Evolutionary conservation across 2,888 invertebrate species (phyloP).

Genomic region (Drosophila infuscata): DNA sequence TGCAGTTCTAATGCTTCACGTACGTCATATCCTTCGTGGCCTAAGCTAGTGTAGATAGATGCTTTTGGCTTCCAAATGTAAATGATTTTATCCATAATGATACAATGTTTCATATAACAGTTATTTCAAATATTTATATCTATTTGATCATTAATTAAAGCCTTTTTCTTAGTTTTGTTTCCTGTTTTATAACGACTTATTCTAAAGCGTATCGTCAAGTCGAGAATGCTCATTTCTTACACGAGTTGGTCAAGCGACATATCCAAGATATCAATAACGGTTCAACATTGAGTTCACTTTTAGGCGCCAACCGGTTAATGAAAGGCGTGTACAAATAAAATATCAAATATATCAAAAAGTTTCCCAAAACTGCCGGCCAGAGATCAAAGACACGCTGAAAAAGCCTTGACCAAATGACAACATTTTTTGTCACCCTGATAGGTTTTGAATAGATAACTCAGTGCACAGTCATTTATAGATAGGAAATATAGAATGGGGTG

Average conservation of each 20-base stretch:
- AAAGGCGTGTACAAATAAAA: constrained; percentile 25
- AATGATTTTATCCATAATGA: neutral
- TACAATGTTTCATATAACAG: neutral
- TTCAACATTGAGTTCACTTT: constrained; percentile 23
- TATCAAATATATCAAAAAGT: constrained; percentile 3
- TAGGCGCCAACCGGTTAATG: constrained; percentile 42
- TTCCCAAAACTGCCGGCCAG: constrained; percentile 12
- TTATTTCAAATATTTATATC: neutral
- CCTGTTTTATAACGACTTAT: neutral
- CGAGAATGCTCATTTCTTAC: neutral
- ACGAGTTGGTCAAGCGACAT: constrained; percentile 14
- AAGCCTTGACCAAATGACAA: constrained; percentile 62
- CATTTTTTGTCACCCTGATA: constrained; percentile 32
- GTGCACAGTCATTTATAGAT: constrained; percentile 3
- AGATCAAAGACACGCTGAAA: constrained; percentile 39
- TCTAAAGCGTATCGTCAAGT: constrained; percentile 14
- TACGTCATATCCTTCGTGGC: constrained; percentile 16
- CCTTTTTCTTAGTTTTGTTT: neutral
- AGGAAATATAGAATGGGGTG: constrained; percentile 22
- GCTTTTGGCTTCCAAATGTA: neutral
- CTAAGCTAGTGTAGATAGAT: neutral
- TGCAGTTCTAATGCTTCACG: constrained; percentile 54
- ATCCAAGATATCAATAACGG: constrained; percentile 26
- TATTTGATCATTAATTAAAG: neutral
- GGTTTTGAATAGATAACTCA: constrained; percentile 43